Evolutionary conservation across 1,140 invertebrate genomes (phyloP), one percentile per base, ranked within the genome.

Genomic region (Dryas iulia): DNA sequence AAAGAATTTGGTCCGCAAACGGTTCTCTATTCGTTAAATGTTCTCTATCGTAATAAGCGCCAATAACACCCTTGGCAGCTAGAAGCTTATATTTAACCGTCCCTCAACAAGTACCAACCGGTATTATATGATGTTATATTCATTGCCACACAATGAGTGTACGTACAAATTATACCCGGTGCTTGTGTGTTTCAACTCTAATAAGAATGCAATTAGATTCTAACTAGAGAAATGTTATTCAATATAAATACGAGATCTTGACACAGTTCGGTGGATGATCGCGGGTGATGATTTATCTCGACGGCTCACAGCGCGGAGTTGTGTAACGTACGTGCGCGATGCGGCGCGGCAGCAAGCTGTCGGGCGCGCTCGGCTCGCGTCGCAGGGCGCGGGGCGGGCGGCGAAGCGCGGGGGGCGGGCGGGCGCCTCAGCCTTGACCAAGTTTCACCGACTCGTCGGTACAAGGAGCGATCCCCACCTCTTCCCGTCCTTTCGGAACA

Each of bases 381-480:
- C 86, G 87, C 73, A 65, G 59, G 52, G 79, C 74, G 62, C 58
- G 62, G 70, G 52, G 52, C 65, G 75, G 73, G 62, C 58, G 62
- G 70, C 39, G 52, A 62, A 74, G 73, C 52, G 73, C 76, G 62
- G 58, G 26, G 80, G 61, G 74, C 74, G 65, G 77, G 74, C 80
- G 79, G 78, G 66, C 71, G 77, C 69, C 54, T 72, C 82, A 87
- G 86, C 88, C 88, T 90, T 90, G 88, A 90, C 88, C 88, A 90
- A 90, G 88, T 90, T 90, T 90, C 87, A 88, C 82, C 76, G 84
- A 80, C 81, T 87, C 88, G 83, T 88, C 86, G 80, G 81, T 84
- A 89, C 87, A 89, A 89, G 85, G 82, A 88, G 84, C 80, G 81
- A 83, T 89, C 88, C 88, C 88, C 88, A 87, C 88, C 86, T 88